A percentile compares a stretch with the other conserved stretches of the same genome.
Conservation (phyloP, 2,888 invertebrate genomes). For the Actias luna region DNA sequence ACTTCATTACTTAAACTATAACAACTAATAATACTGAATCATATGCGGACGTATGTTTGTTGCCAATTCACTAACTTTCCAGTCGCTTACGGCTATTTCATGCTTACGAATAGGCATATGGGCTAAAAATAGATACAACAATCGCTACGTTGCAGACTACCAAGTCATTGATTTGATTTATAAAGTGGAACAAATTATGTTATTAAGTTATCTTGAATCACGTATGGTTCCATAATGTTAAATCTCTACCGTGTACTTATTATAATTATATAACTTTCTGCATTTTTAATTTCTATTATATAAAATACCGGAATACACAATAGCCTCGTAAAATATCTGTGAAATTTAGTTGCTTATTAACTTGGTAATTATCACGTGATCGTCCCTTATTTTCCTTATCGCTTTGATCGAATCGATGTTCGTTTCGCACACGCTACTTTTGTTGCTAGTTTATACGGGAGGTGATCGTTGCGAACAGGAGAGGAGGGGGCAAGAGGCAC, state of each 20-base stretch:
- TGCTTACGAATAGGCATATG: constrained; percentile 34
- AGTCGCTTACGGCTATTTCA: constrained; percentile 55
- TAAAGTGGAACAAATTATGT: constrained; percentile 1
- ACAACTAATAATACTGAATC: constrained; percentile 20
- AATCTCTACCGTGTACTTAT: not conserved
- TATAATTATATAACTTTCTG: not conserved
- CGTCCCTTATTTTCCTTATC: constrained; percentile 56
- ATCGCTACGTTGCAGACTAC: constrained; percentile 56
- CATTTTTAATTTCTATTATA: not conserved
- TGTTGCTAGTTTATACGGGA: constrained; percentile 54
- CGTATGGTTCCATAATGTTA: not conserved
- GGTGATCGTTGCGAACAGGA: constrained; percentile 55
- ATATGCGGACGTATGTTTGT: constrained; percentile 42
- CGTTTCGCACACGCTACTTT: constrained; percentile 46
- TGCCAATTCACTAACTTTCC: constrained; percentile 75
- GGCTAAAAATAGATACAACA: constrained; percentile 70
- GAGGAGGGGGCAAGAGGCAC: constrained; percentile 68
- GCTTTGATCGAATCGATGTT: constrained; percentile 57
- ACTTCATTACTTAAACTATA: constrained; percentile 14
- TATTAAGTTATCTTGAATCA: constrained; percentile 2
- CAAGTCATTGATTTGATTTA: constrained; percentile 50
- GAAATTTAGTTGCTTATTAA: constrained; percentile 36
- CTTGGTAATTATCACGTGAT: constrained; percentile 52
- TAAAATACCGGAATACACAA: not conserved
- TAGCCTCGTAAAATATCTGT: constrained; percentile 14